Base-by-base conservation (phyloP, 2,888 invertebrate genomes). In the Dasypogon diadema region DNA sequence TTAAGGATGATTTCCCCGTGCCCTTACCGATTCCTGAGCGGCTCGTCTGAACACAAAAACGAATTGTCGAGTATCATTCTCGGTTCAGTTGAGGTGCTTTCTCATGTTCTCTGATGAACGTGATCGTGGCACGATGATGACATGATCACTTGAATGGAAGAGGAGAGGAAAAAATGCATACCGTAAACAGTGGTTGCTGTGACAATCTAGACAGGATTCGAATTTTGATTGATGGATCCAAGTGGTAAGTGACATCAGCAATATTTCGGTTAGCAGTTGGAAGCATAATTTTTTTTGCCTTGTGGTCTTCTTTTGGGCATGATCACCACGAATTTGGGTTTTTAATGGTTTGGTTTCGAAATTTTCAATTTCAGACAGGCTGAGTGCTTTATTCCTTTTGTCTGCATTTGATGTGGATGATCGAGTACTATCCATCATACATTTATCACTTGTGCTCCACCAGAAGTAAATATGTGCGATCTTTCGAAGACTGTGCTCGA, bases 151-250 rank as follows among this genome's bases (percentile, higher is more conserved):
- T 48, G 58, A 58, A 14, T 46, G 42, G 46, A 24, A 51, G 18
- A 12, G 14, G 21, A 21, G 21, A 10, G 10, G 21, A 54, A 12
- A 48, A 48, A 48, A 16, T 16, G 48, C 34, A 8, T 34, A 55
- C 55, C 37, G 55, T 22, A 24, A 37, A 37, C 16, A 16, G n/a
- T 14, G 56, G 26, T 56, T 34, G 8, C 22, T 73, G 22, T 30
- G 56, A 26, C n/a, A 65, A 65, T 65, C 37, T n/a, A 65, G 3
- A 24, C 56, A 46, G 58, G 46, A 74, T 74, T 22, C 58, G 46
- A 58, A n/a, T 58, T 48, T 74, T 74, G 77, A 77, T 77, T 75
- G 77, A 77, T 77, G 75, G 77, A 75, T 77, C 56, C 56, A 63
- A 75, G 72, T 75, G 63, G 18, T 48, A 72, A 70, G 72, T 77